Conservation (phyloP, 2,888 invertebrate genomes). For the Eilema depressum region DNA sequence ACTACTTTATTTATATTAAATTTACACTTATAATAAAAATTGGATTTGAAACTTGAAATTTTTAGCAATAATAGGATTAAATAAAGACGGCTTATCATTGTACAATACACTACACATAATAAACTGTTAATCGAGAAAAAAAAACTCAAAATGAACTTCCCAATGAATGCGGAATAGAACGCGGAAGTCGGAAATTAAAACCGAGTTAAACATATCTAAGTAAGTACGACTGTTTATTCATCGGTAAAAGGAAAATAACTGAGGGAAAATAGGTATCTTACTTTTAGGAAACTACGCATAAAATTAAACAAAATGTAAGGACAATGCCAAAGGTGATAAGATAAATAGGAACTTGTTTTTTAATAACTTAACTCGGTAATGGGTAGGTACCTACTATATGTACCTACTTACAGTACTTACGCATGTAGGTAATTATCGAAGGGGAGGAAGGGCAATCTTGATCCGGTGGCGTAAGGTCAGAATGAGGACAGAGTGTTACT, state of each 20-base stretch:
- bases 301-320: conserved; percentile 4
- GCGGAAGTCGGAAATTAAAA: conserved; percentile 43
- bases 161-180: conserved; percentile 42
- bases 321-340: conserved; percentile 6
- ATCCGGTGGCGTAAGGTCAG: too few species aligned
- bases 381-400: too few species aligned
- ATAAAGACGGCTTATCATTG: not conserved
- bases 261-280: not conserved
- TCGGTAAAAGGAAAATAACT: conserved; percentile 20
- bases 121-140: conserved; percentile 27
- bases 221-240: conserved; percentile 31
- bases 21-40: not conserved
- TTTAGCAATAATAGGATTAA: not conserved
- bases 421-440: not conserved
- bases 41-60: too few species aligned
- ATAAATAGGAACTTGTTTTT: not conserved
- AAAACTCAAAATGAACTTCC: conserved; percentile 23
- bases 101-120: conserved; percentile 11
- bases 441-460: not conserved
- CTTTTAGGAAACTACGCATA: conserved; percentile 11
- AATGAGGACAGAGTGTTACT: too few species aligned
- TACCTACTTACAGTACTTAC: too few species aligned
- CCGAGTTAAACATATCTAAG: conserved; percentile 26
- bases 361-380: not conserved
- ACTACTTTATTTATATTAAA: not conserved